phyloP scores from a whole-genome alignment of 1,140 invertebrate species.

The Mizuhopecten yessoensis region DNA sequence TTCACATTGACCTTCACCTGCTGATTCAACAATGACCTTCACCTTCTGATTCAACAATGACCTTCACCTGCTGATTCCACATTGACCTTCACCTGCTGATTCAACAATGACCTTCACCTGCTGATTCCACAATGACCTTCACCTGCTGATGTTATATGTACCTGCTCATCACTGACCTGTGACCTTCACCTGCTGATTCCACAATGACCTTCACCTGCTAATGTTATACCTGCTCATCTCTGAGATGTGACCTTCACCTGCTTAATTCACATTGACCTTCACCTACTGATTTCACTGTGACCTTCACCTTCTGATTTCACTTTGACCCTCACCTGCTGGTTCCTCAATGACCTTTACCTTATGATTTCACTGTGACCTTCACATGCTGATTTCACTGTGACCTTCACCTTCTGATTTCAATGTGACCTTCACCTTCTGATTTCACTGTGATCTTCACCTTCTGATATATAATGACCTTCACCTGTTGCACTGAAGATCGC shows the following conservation, averaged over 20 bases:
- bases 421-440: background rate
- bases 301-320: background rate
- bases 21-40: background rate
- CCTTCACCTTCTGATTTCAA: background rate
- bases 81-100: background rate
- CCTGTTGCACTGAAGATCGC: no score
- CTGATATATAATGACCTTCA: no score
- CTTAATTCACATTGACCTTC: background rate
- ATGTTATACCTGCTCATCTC: no score
- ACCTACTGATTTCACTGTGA: background rate
- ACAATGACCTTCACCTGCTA: background rate
- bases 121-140: background rate
- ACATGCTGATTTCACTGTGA: background rate
- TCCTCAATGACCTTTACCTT: background rate
- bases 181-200: background rate
- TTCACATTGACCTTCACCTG: background rate
- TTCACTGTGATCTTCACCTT: no score
- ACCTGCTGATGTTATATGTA: background rate
- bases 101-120: conserved; percentile 1
- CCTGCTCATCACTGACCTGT: background rate
- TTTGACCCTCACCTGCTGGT: background rate
- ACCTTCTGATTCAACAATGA: background rate
- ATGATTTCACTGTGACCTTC: background rate
- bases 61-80: background rate
- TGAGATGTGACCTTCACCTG: background rate